phyloP scores from a whole-genome alignment of 2,888 invertebrate genomes.

The Meiosimyza platycephala region DNA sequence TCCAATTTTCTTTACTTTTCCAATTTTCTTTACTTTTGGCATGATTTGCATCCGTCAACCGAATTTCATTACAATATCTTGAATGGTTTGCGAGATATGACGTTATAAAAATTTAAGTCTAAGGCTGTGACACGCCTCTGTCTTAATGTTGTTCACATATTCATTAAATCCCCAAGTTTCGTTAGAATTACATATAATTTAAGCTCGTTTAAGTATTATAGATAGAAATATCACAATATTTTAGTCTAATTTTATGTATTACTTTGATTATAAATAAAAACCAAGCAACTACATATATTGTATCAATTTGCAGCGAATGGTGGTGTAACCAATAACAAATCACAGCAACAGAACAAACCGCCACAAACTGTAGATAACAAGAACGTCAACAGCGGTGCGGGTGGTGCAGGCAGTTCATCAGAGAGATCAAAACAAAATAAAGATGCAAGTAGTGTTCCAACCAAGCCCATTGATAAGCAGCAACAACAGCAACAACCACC shows the following conservation, averaged over 20 bases:
- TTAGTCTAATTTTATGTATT: not conserved
- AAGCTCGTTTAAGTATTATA: no score
- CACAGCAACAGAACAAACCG: conserved; percentile 59
- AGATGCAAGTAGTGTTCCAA: conserved; percentile 52
- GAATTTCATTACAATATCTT: no score
- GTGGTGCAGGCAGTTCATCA: conserved; percentile 50
- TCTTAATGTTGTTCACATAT: no score
- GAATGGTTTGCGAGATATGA: no score
- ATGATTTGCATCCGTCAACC: no score
- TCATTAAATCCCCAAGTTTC: no score
- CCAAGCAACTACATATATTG: conserved; percentile 7
- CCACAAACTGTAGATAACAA: conserved; percentile 62
- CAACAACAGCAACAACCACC: conserved; percentile 47
- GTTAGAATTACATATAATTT: no score
- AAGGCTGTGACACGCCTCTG: no score
- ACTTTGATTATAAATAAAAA: not conserved
- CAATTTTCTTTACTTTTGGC: no score
- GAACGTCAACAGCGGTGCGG: conserved; percentile 53
- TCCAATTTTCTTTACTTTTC: no score
- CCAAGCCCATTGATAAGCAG: conserved; percentile 51
- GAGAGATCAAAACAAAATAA: conserved; percentile 57
- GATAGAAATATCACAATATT: no score
- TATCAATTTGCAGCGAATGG: conserved; percentile 59
- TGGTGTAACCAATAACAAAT: conserved; percentile 63
- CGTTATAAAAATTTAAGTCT: no score